Evolutionary conservation across 2,888 invertebrate genomes (phyloP).

Genomic region (Drosophila mimetica): DNA sequence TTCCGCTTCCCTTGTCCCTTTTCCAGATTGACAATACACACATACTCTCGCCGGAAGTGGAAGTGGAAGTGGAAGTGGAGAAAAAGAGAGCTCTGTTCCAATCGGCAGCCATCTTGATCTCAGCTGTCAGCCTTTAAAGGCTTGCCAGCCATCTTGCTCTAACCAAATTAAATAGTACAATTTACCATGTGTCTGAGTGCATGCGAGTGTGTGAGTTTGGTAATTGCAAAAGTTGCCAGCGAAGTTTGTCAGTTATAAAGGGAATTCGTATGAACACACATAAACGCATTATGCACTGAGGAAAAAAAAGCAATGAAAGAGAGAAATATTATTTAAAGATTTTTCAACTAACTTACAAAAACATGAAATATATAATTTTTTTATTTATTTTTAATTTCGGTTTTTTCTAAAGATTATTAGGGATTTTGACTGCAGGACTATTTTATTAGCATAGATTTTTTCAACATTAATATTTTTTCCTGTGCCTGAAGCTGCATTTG

Average conservation of each 20-base stretch:
- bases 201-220: slow-evolving; percentile 46
- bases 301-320: slow-evolving; percentile 17
- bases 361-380: no score
- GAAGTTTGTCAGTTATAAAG: slow-evolving; percentile 55
- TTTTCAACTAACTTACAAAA: no score
- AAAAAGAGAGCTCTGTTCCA: neutral
- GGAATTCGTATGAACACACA: slow-evolving; percentile 40
- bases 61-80: slow-evolving; percentile 1
- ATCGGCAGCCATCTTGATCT: slow-evolving; percentile 40
- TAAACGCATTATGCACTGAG: slow-evolving; percentile 35
- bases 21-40: slow-evolving; percentile 54
- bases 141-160: slow-evolving; percentile 18
- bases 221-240: slow-evolving; percentile 69
- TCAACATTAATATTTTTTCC: neutral
- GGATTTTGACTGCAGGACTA: no score
- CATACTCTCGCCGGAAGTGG: neutral
- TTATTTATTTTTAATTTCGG: no score
- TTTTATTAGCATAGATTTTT: no score
- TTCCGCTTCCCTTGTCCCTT: neutral
- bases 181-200: slow-evolving; percentile 28
- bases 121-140: slow-evolving; percentile 39
- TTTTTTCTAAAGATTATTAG: no score
- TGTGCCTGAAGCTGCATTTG: slow-evolving; percentile 46
- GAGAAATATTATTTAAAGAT: no score
- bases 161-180: slow-evolving; percentile 41